Conservation (phyloP, 2,113 vertebrate species). For the Phrynocephalus versicolor region DNA sequence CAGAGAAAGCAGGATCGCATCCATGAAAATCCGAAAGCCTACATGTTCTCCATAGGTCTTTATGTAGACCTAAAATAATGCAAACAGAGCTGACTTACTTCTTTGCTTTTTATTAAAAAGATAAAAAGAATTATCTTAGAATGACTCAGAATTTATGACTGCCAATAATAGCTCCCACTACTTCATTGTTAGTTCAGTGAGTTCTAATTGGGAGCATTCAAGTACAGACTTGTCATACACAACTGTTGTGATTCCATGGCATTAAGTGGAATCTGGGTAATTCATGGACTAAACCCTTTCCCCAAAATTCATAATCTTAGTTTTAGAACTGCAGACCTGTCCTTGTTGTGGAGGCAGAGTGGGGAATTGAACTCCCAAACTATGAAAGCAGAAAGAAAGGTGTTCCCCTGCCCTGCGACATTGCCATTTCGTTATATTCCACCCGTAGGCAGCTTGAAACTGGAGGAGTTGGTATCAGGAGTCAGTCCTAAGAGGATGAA, state of each 20-base stretch:
- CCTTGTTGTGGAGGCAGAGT: too few species aligned
- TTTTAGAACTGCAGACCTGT: too few species aligned
- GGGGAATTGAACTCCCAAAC: too few species aligned
- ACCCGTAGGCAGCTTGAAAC: too few species aligned
- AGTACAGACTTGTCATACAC: neutral
- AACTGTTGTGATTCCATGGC: neutral
- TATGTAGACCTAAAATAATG: constrained; percentile 86
- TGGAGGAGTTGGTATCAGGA: neutral
- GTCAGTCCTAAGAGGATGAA: neutral
- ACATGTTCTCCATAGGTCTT: constrained; percentile 95
- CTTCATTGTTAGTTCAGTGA: neutral
- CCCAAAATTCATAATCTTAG: too few species aligned
- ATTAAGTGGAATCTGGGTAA: neutral
- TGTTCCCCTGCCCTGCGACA: too few species aligned
- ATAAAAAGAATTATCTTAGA: neutral
- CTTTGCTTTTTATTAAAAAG: neutral
- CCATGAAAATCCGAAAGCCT: constrained; percentile 98
- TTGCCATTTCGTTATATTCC: too few species aligned
- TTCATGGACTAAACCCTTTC: too few species aligned
- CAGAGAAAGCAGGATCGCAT: constrained; percentile 93
- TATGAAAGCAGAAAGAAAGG: too few species aligned
- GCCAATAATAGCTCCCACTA: neutral
- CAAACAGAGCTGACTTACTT: constrained; percentile 1
- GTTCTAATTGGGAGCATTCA: neutral
- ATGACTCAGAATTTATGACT: neutral